phyloP scores from a whole-genome alignment of 2,888 invertebrate species.

The Merodon equestris region DNA sequence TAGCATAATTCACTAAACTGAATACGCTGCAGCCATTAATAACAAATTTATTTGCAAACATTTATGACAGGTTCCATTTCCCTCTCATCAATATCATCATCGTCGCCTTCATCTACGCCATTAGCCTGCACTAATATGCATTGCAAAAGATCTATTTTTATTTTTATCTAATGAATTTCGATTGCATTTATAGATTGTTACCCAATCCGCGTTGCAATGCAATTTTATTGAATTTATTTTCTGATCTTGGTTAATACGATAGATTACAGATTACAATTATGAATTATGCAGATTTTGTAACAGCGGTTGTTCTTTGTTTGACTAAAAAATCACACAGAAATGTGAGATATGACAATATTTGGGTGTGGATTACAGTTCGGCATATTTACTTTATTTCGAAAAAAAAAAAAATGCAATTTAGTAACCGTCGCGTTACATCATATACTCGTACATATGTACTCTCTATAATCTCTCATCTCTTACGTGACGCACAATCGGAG shows the following conservation, averaged over 20 bases:
- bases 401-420: no score
- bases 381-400: no score
- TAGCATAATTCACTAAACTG: constrained; percentile 4
- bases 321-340: no score
- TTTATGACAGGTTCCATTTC: constrained; percentile 18
- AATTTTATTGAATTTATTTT: constrained; percentile 51
- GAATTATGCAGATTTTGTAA: no score
- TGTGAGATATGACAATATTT: no score
- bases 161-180: constrained; percentile 23
- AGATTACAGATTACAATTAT: no score
- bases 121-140: constrained; percentile 2
- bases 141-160: constrained; percentile 4
- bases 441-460: no score
- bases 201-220: constrained; percentile 23
- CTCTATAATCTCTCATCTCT: constrained; percentile 13
- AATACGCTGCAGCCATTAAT: constrained; percentile 26
- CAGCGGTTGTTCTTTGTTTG: no score
- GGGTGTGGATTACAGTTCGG: no score
- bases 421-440: no score
- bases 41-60: constrained; percentile 39
- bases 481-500: constrained; percentile 24
- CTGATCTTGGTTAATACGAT: no score
- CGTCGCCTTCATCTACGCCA: not conserved
- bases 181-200: constrained; percentile 30
- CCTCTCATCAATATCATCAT: constrained; percentile 8